A percentile compares a stretch with the other conserved stretches of the same genome.
phyloP scores from a whole-genome alignment of 2,113 vertebrate species.

The Oenanthe oenanthe region DNA sequence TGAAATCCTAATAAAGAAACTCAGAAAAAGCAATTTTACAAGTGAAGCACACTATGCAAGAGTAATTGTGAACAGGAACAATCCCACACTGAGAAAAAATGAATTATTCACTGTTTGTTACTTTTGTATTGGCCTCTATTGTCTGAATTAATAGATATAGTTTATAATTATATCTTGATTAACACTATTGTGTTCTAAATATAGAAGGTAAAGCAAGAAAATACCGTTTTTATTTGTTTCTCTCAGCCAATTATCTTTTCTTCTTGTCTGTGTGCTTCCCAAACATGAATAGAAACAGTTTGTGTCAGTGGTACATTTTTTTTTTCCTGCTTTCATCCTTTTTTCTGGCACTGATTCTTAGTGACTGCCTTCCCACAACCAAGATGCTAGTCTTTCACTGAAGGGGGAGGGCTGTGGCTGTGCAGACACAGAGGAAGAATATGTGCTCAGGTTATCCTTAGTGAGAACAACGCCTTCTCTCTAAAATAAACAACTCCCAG shows the following conservation, averaged over 20 bases:
- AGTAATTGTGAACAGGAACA: conserved; percentile 34
- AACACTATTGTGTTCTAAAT: conserved; percentile 62
- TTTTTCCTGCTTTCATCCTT: conserved; percentile 49
- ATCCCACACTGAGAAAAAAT: conserved; percentile 32
- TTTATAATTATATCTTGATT: conserved; percentile 62
- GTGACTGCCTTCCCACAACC: conserved; percentile 57
- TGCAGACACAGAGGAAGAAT: conserved; percentile 35
- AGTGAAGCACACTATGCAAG: not conserved
- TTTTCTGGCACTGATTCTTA: conserved; percentile 67
- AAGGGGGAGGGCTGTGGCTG: not conserved
- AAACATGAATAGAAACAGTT: conserved; percentile 70
- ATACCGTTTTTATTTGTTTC: conserved; percentile 62
- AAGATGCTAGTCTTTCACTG: conserved; percentile 58
- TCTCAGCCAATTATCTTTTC: conserved; percentile 60
- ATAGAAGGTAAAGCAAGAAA: conserved; percentile 64
- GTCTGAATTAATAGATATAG: conserved; percentile 49
- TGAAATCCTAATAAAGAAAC: conserved; percentile 41
- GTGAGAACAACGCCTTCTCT: conserved; percentile 70
- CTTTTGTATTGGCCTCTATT: conserved; percentile 41
- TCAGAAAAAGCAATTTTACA: conserved; percentile 48
- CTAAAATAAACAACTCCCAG: conserved; percentile 81
- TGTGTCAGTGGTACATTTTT: conserved; percentile 57
- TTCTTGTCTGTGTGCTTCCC: conserved; percentile 67
- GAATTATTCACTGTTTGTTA: conserved; percentile 21
- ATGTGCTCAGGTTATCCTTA: conserved; percentile 75